Evolutionary conservation across 2,113 vertebrate genomes (phyloP).

Genomic region (Silurus meridionalis): DNA sequence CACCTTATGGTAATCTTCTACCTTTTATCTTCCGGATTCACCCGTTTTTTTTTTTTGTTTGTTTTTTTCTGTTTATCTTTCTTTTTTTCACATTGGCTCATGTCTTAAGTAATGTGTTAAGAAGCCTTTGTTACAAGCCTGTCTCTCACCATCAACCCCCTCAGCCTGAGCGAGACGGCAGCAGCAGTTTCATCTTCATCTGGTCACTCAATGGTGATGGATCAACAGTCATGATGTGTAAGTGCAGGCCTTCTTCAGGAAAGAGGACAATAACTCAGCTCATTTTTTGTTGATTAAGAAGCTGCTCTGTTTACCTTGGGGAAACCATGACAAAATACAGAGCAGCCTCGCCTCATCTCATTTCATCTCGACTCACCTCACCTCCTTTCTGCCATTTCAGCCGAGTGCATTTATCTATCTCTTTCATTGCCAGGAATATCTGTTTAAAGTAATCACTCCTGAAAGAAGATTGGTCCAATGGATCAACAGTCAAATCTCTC

Average conservation of each 20-base stretch:
- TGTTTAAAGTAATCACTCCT: background rate
- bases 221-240: background rate
- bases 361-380: background rate
- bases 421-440: background rate
- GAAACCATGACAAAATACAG: conserved; percentile 21
- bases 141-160: background rate
- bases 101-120: background rate
- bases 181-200: conserved; percentile 27
- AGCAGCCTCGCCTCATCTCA: background rate
- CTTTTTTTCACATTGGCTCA: background rate
- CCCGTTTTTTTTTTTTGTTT: no score
- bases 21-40: no score
- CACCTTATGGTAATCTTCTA: no score
- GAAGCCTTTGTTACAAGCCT: background rate
- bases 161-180: background rate
- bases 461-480: background rate
- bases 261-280: conserved; percentile 22
- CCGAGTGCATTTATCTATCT: background rate
- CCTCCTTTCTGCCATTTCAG: background rate
- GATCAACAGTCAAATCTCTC: background rate
- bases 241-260: background rate
- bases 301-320: conserved; percentile 8
- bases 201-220: conserved; percentile 24
- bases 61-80: no score
- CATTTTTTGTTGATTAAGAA: conserved; percentile 18